phyloP scores from a whole-genome alignment of 2,113 vertebrate species.

The Cepphus grylle region DNA sequence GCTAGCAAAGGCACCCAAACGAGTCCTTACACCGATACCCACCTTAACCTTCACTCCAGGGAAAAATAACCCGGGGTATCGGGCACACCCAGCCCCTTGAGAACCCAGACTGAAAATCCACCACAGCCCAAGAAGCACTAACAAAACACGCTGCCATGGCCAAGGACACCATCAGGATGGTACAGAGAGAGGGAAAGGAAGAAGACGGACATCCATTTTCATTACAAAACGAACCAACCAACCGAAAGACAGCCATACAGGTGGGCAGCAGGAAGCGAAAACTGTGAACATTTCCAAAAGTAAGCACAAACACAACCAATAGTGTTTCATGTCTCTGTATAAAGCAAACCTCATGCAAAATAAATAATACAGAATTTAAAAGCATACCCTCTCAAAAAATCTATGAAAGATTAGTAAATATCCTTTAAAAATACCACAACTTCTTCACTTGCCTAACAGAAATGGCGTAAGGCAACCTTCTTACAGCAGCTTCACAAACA shows the following conservation, averaged over 20 bases:
- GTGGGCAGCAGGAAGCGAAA: background rate
- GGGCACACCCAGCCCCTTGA: background rate
- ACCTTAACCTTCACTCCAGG: background rate
- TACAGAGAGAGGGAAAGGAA: background rate
- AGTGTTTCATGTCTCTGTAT: fast-evolving
- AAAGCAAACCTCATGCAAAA: fast-evolving
- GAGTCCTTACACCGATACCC: background rate
- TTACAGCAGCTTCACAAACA: background rate
- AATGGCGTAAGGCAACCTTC: fast-evolving
- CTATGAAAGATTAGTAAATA: background rate
- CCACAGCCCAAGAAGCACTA: background rate
- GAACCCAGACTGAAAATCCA: fast-evolving
- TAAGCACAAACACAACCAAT: fast-evolving
- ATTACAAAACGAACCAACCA: fast-evolving
- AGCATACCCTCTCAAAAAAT: fast-evolving
- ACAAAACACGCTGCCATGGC: fast-evolving
- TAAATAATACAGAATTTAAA: fast-evolving
- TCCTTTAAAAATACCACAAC: background rate
- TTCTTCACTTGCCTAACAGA: background rate
- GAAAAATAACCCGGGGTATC: background rate
- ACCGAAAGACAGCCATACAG: background rate
- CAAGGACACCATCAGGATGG: fast-evolving
- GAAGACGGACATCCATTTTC: background rate
- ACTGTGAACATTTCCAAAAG: fast-evolving
- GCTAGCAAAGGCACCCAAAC: background rate